These are phyloP conservation scores for Polypedilum pembai DNA, from an alignment of 1,140 invertebrate genomes.

Conservation along the genomic window DNA sequence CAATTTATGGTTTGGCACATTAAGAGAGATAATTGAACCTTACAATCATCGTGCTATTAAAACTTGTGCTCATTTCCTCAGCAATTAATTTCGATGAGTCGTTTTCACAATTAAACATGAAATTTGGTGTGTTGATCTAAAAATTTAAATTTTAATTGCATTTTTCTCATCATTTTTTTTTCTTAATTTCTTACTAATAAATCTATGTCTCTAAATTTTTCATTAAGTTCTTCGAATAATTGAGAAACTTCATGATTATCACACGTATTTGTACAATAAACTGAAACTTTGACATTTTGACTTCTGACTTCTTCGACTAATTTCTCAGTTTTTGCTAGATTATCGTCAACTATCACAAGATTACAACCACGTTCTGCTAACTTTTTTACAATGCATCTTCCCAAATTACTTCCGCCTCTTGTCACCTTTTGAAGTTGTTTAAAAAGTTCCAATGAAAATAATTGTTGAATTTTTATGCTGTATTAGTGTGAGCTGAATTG, in stretches of 20 bases:
- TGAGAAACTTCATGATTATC: not conserved
- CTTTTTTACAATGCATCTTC: slow-evolving; percentile 40
- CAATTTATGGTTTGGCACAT: too few species aligned
- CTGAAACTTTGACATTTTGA: slow-evolving; percentile 35
- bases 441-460: not conserved
- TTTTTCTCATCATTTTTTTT: not conserved
- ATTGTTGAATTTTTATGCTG: too few species aligned
- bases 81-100: not conserved
- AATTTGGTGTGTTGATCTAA: not conserved
- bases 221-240: slow-evolving; percentile 35
- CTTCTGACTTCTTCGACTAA: slow-evolving; percentile 38
- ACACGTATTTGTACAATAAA: not conserved
- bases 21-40: not conserved
- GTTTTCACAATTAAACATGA: not conserved
- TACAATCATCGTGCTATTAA: not conserved
- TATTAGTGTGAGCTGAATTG: too few species aligned
- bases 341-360: slow-evolving; percentile 40
- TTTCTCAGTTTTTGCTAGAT: slow-evolving; percentile 40
- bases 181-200: slow-evolving; percentile 34
- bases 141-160: not conserved
- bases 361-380: slow-evolving; percentile 41
- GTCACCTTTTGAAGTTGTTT: slow-evolving; percentile 35
- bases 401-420: slow-evolving; percentile 41
- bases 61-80: not conserved
- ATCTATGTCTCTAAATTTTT: slow-evolving; percentile 42